These are phyloP conservation scores for Prenolepis imparis DNA, from an alignment of 2,888 invertebrate genomes.

Conservation along the genomic window DNA sequence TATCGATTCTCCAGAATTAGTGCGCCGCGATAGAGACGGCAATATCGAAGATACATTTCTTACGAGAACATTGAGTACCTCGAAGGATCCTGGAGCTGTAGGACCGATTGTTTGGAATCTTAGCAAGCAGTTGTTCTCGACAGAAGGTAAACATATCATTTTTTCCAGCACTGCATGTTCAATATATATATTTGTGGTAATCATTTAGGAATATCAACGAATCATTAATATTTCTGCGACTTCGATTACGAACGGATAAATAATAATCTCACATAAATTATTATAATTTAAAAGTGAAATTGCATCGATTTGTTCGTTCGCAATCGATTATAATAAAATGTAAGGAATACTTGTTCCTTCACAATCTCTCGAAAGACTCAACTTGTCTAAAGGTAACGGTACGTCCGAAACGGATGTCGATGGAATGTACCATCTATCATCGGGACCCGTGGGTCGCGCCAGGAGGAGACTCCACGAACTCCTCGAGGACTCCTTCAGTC, in stretches of 20 bases:
- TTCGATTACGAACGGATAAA: constrained; percentile 47
- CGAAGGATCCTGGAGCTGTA: constrained; percentile 92
- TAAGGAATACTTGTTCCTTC: neutral
- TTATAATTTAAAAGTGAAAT: neutral
- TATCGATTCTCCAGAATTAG: constrained; percentile 81
- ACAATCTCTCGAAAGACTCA: constrained; percentile 59
- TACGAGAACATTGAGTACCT: constrained; percentile 90
- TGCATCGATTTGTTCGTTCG: constrained; percentile 30
- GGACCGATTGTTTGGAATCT: constrained; percentile 95
- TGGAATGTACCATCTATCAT: constrained; percentile 63
- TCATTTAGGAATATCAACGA: neutral
- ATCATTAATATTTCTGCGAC: neutral
- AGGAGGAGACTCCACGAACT: constrained; percentile 92
- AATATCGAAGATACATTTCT: constrained; percentile 84
- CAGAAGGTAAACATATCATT: constrained; percentile 73
- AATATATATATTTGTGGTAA: constrained; percentile 21
- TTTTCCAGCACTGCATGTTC: no score
- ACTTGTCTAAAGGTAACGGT: constrained; percentile 69
- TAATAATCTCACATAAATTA: neutral
- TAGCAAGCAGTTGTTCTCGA: constrained; percentile 89
- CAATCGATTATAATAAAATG: constrained; percentile 21
- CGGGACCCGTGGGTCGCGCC: constrained; percentile 88
- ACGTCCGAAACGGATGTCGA: constrained; percentile 78
- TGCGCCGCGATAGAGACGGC: constrained; percentile 73
- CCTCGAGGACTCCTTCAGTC: constrained; percentile 92